Evolutionary conservation across 2,797 vertebrate species (phyloP), one percentile per base, ranked within the genome.

Genomic region (Pantherophis alleghaniensis): DNA sequence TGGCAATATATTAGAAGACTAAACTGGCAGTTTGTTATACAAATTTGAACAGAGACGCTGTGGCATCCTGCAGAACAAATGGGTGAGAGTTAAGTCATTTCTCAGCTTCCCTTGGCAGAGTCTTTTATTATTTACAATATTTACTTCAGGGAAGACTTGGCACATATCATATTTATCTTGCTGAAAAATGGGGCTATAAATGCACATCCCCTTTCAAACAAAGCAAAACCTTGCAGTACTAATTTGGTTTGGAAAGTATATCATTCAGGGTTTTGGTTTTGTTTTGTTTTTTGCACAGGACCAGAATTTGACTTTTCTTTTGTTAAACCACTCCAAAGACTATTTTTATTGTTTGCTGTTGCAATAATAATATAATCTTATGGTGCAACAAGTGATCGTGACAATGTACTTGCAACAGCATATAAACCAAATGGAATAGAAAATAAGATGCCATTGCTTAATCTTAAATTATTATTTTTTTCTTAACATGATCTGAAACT

Each of bases 211-310:
- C 98, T 98, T 98, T 97, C 93, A 96, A 98, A 99, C 98, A 98
- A 98, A 98, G 98, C 98, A 97, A 97, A 98, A 98, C 97, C 97
- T 97, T 97, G 98, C 98, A 97, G 97, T 98, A 97, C 98, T 99
- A 98, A 99, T 99, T 98, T 98, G 98, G 98, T 98, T 98, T 98
- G 98, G 98, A 98, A 98, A 98, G 98, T 99, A 98, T 97, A 98
- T 98, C 98, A 99, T 98, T 98, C 98, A 98, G 98, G 16, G 2
- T 61, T 60, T 59, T 1, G 60, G 22, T 4, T 12, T 63, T 13
- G 4, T 14, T 63, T 66, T 28, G 98, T 97, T 97, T 97, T 97
- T 98, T 98, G 97, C 96, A 98, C 96, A 95, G 98, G 97, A 97
- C 97, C 97, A 97, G 97, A 98, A 98, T 99, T 98, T 98, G 98